Evolutionary conservation across 2,888 invertebrate genomes (phyloP).

Genomic region (Junonia oenone): DNA sequence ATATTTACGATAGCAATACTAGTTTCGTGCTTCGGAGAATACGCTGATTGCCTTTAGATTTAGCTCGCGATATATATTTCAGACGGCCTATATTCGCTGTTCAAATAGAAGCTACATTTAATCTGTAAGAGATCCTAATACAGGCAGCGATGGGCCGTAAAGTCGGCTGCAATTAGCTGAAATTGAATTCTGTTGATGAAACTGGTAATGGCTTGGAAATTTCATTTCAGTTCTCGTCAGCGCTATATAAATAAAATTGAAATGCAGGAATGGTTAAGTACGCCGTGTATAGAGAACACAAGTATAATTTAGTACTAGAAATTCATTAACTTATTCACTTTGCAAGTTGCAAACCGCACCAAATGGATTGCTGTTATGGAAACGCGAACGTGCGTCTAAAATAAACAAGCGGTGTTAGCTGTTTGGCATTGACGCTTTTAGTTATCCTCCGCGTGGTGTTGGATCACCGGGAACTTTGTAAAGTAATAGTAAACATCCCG

Average conservation of each 20-base stretch:
- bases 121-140: constrained; percentile 26
- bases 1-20: constrained; percentile 21
- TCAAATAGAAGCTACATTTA: constrained; percentile 46
- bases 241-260: constrained; percentile 40
- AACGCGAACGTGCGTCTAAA: constrained; percentile 22
- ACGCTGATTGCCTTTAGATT: constrained; percentile 48
- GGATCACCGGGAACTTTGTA: constrained; percentile 18
- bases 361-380: constrained; percentile 14
- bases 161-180: constrained; percentile 56
- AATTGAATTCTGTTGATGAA: constrained; percentile 56
- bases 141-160: constrained; percentile 31
- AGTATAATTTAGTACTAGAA: neutral
- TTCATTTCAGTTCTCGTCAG: constrained; percentile 41
- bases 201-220: constrained; percentile 43
- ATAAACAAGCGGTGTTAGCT: constrained; percentile 28
- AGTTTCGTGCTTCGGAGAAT: constrained; percentile 35
- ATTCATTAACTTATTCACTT: constrained; percentile 1
- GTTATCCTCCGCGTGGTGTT: constrained; percentile 22
- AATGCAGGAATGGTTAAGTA: neutral
- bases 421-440: constrained; percentile 31
- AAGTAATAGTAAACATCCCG: neutral
- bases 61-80: constrained; percentile 30
- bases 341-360: neutral
- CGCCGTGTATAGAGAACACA: neutral
- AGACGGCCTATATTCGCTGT: constrained; percentile 41